Evolutionary conservation across 2,888 invertebrate species (phyloP), one percentile per base, ranked within the genome.

Genomic region (Pyrgus malvae): DNA sequence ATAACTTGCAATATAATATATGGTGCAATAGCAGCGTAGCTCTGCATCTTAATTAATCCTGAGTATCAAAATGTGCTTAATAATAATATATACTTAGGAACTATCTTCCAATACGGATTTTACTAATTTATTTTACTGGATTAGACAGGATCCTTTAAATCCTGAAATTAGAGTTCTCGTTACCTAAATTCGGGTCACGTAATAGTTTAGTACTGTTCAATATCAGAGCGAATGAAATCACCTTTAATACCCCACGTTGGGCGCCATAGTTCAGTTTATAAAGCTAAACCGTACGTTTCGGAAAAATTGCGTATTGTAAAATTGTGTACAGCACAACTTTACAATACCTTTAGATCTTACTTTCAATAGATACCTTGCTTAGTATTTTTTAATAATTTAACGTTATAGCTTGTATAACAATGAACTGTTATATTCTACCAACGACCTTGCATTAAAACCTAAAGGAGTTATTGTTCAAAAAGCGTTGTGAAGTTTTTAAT

Each of bases 401-500:
- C n/a, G n/a, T n/a, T n/a, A n/a, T n/a, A n/a, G n/a, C n/a, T n/a
- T n/a, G 14, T 14, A 12, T 2, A 12, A 2, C 2, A n/a, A 14
- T 33, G 17, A 3, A 9, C 8, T 35, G 8, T 35, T 9, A 17
- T 35, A 16, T 35, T 35, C 1, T 17, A 14, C 35, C 17, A 35
- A 35, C 35, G 17, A 12, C 4, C 16, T 35, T 14, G 35, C 35
- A 35, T 35, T 35, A 35, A 48, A 14, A 31, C 19, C 31, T 23
- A 8, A 31, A 41, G 14, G 40, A 41, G 31, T 41, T 31, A 41
- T 31, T 41, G 31, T 29, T 16, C 31, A 35, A 44, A 51, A 35
- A 25, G 16, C 25, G 11, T 11, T 23, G 33, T 23, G 33, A 44
- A 51, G 35, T 51, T 51, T 51, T 51, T 51, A 51, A 51, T 51